Evolutionary conservation across 2,888 invertebrate species (phyloP).

Genomic region (Silvanus unidentatus): DNA sequence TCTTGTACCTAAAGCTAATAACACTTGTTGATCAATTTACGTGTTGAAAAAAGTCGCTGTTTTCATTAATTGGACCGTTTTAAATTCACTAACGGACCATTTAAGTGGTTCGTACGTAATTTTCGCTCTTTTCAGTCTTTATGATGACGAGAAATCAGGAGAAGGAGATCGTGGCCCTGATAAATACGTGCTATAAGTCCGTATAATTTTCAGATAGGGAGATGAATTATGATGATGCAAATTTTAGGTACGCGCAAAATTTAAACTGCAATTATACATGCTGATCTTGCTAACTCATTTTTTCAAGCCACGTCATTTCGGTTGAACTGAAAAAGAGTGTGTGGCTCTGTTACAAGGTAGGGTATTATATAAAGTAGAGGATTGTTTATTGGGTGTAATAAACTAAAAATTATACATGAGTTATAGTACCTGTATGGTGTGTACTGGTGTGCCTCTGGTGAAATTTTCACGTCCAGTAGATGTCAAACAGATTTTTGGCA

Average conservation of each 20-base stretch:
- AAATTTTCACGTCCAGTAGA: no score
- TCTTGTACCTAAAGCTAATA: not conserved
- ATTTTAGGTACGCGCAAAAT: conserved; percentile 27
- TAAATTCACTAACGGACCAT: conserved; percentile 9
- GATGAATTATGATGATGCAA: conserved; percentile 35
- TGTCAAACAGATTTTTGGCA: no score
- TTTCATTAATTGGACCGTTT: conserved; percentile 17
- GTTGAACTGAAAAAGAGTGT: conserved; percentile 10
- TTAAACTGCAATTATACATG: conserved; percentile 28
- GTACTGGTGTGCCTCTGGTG: no score
- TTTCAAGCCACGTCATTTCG: conserved; percentile 22
- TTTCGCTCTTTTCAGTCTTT: no score
- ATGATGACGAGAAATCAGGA: no score
- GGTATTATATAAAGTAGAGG: conserved; percentile 8
- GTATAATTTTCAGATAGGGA: conserved; percentile 26
- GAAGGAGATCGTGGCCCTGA: conserved; percentile 13
- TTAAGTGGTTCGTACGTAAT: conserved; percentile 4
- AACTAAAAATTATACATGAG: no score
- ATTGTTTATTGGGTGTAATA: no score
- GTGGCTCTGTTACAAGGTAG: conserved; percentile 6
- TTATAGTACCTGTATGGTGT: no score
- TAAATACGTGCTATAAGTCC: conserved; percentile 19
- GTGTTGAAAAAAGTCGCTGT: conserved; percentile 21
- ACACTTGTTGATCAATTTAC: conserved; percentile 14
- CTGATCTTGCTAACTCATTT: conserved; percentile 24